phyloP scores from a whole-genome alignment of 2,888 invertebrate species.

The Sericinus montela region DNA sequence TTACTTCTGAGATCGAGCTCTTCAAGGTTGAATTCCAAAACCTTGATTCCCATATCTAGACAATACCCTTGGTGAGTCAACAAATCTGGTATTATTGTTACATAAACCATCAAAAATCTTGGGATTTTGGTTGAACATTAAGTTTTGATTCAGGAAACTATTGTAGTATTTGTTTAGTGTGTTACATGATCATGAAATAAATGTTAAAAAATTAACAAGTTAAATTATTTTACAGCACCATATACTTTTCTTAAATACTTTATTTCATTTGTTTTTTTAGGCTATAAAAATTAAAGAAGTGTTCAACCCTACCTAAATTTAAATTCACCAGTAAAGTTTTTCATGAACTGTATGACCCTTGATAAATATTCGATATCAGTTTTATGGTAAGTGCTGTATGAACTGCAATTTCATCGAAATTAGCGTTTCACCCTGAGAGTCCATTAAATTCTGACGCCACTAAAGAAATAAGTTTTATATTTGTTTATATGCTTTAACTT shows the following conservation, averaged over 20 bases:
- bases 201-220: too few species aligned
- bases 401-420: constrained; percentile 14
- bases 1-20: too few species aligned
- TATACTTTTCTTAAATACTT: not conserved
- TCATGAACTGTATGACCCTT: constrained; percentile 10
- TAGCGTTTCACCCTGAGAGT: constrained; percentile 14
- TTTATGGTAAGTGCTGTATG: constrained; percentile 18
- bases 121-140: too few species aligned
- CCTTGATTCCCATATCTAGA: too few species aligned
- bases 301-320: not conserved
- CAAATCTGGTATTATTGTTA: too few species aligned
- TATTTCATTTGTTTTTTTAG: constrained; percentile 4
- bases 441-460: constrained; percentile 10
- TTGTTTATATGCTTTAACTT: constrained; percentile 9
- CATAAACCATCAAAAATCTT: too few species aligned
- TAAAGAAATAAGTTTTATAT: constrained; percentile 12
- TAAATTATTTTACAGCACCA: too few species aligned
- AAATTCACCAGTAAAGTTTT: constrained; percentile 14
- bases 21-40: too few species aligned
- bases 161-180: too few species aligned
- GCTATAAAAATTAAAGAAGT: not conserved
- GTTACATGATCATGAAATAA: too few species aligned
- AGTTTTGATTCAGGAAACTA: too few species aligned
- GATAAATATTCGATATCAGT: constrained; percentile 13
- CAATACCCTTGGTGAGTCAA: too few species aligned